Base-by-base conservation (phyloP, 2,888 invertebrate genomes). In the Nysson spinosus region DNA sequence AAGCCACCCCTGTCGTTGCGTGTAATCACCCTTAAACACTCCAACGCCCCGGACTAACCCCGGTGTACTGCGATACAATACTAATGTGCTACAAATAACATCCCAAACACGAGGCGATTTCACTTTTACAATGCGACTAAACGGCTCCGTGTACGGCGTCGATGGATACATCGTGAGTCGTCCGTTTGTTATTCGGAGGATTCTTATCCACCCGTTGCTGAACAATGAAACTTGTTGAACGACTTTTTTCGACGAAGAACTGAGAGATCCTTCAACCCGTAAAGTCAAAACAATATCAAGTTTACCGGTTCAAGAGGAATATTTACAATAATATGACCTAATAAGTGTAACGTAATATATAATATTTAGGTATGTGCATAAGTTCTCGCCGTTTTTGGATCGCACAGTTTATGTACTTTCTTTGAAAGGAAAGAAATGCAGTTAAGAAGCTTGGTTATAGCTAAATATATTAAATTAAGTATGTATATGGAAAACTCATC, bases 21-120 rank as follows among this genome's bases (percentile, higher is more conserved):
- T 82, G 85, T 86, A 85, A 86, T 86, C 86, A 84, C 84, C 85
- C 86, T 85, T 85, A 85, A 85, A 86, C 85, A 85, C 86, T 85
- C 84, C 81, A 84, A 84, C 86, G 83, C 87, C 85, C 84, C 77
- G 80, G 65, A 61, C 75, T 77, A 74, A 76, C 80, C 78, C 77
- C 75, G 74, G 62, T 74, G 63, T 69, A 66, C 76, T 71, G 73
- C 80, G 78, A 82, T 81, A 86, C 85, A 86, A 86, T 86, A 84
- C 85, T 86, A 86, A 86, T 86, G 85, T 83, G 84, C 80, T 84
- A 85, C 86, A 84, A 86, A 86, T 85, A 85, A 85, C 84, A 84
- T 84, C 79, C 81, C 83, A 82, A 84, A 85, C 80, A 82, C 80
- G 81, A 80, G 74, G 75, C 84, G 83, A 84, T 84, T 85, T 86